Conservation (phyloP, 2,113 vertebrate species). For the Balaeniceps rex region DNA sequence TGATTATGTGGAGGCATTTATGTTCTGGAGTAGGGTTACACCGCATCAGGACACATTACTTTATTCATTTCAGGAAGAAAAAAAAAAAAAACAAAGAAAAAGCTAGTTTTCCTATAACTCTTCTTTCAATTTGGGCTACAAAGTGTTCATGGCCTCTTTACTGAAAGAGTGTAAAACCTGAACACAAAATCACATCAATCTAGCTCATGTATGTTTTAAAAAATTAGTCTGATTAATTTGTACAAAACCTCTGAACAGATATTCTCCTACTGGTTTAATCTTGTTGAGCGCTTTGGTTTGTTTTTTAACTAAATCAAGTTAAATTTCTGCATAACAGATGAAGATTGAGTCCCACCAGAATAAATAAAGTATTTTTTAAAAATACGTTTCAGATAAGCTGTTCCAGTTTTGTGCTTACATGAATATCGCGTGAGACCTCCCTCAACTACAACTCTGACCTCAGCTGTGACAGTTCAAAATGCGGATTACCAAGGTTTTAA, state of each 20-base stretch:
- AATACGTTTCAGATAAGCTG: not conserved
- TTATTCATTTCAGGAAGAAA: not conserved
- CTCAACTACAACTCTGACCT: not conserved
- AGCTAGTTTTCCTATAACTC: not conserved
- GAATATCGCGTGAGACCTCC: not conserved
- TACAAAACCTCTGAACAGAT: not conserved
- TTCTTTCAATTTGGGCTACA: not conserved
- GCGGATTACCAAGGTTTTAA: not conserved
- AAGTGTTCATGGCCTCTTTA: not conserved
- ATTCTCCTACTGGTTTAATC: not conserved
- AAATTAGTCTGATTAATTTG: not conserved
- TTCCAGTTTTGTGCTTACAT: not conserved
- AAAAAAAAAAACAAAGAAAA: not conserved
- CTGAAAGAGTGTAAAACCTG: not conserved
- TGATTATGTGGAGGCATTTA: not conserved
- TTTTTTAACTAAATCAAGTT: not conserved
- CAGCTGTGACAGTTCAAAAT: not conserved
- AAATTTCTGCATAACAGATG: not conserved
- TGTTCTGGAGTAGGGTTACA: not conserved
- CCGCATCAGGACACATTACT: not conserved
- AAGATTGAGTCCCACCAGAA: not conserved
- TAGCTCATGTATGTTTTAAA: not conserved
- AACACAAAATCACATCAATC: not conserved
- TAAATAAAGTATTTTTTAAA: not conserved
- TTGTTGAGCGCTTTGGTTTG: not conserved